phyloP scores from a whole-genome alignment of 2,888 invertebrate genomes.

The Drosophila barbarae region DNA sequence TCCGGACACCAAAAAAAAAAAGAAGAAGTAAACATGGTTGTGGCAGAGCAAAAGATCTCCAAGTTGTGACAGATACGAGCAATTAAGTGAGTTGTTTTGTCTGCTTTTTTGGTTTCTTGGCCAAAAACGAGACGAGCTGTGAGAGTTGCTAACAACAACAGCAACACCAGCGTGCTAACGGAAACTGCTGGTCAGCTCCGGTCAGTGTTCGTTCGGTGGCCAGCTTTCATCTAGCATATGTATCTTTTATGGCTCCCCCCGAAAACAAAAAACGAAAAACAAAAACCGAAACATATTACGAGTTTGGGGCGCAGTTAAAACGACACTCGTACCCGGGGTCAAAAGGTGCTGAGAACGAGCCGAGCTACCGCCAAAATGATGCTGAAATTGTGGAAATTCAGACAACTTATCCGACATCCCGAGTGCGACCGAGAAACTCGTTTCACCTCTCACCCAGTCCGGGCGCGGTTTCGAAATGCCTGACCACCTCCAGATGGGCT shows the following conservation, averaged over 20 bases:
- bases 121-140: constrained; percentile 23
- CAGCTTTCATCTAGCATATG: constrained; percentile 63
- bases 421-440: constrained; percentile 40
- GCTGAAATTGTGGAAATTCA: constrained; percentile 46
- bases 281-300: constrained; percentile 43
- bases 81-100: constrained; percentile 22
- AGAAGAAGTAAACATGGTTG: constrained; percentile 1
- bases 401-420: constrained; percentile 9
- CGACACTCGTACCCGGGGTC: constrained; percentile 51
- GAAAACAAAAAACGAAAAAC: constrained; percentile 18
- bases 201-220: constrained; percentile 30
- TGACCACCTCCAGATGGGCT: constrained; percentile 5
- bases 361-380: constrained; percentile 32
- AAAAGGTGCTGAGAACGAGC: constrained; percentile 74
- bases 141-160: constrained; percentile 2
- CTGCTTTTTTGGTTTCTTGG: not conserved
- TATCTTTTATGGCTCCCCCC: constrained; percentile 57
- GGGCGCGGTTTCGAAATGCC: not conserved
- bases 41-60: constrained; percentile 17
- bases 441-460: constrained; percentile 38
- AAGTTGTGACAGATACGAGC: constrained; percentile 33
- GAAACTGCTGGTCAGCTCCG: constrained; percentile 55
- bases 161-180: constrained; percentile 44
- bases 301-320: constrained; percentile 58
- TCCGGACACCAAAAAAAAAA: not conserved